A percentile compares a stretch with the other conserved stretches of the same genome.
phyloP scores from a whole-genome alignment of 2,113 vertebrate genomes.

The Brevimyrus niger region DNA sequence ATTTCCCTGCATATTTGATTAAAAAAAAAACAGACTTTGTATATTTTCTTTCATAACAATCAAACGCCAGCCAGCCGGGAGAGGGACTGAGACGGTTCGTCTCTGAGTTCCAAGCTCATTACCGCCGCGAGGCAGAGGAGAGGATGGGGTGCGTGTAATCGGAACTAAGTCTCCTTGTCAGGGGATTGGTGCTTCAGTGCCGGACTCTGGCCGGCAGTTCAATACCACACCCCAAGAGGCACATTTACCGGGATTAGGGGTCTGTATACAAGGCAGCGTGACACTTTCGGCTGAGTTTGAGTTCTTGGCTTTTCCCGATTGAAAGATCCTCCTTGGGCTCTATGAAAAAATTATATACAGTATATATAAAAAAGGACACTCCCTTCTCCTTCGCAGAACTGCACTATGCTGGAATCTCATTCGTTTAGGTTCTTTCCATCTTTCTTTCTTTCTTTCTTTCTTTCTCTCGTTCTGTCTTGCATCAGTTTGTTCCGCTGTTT shows the following conservation, averaged over 20 bases:
- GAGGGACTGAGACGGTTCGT: background rate
- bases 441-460: constrained; percentile 6
- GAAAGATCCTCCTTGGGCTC: constrained; percentile 23
- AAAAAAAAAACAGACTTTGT: background rate
- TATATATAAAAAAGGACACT: background rate
- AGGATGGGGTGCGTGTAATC: constrained; percentile 8
- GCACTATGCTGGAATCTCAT: background rate
- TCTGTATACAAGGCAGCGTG: constrained; percentile 23
- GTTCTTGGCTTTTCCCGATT: constrained; percentile 29
- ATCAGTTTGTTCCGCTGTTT: background rate
- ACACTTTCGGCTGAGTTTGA: constrained; percentile 23
- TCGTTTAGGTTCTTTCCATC: background rate
- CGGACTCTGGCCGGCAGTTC: constrained; percentile 24
- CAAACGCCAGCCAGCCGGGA: background rate
- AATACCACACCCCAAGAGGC: constrained; percentile 23
- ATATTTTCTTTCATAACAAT: constrained; percentile 7
- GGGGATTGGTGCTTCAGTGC: constrained; percentile 8
- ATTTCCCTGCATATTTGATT: background rate
- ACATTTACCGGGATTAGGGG: constrained; percentile 28
- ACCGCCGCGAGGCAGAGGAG: background rate
- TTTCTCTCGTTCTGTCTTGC: background rate
- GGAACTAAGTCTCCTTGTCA: constrained; percentile 19
- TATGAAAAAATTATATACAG: background rate
- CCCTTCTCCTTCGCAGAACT: background rate
- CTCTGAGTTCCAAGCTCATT: constrained; percentile 6